Evolutionary conservation across 2,888 invertebrate species (phyloP).

Genomic region (Ischnura elegans): DNA sequence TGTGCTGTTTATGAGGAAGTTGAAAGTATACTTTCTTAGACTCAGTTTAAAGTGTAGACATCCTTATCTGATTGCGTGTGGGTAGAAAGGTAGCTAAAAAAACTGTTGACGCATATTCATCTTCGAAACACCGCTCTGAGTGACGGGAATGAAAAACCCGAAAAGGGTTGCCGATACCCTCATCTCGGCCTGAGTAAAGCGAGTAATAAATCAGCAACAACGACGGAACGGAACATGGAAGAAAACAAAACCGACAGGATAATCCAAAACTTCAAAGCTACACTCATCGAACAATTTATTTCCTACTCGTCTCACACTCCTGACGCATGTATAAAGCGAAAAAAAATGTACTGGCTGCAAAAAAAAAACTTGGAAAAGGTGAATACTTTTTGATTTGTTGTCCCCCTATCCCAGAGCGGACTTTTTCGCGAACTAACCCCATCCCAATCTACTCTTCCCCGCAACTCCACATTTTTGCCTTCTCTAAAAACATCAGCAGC

Average conservation of each 20-base stretch:
- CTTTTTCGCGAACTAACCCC: background rate
- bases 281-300: slow-evolving; percentile 39
- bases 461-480: background rate
- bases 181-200: background rate
- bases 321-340: background rate
- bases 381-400: slow-evolving; percentile 46
- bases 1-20: too few relatives aligned
- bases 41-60: too few relatives aligned
- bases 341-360: background rate
- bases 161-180: background rate
- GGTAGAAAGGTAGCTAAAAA: background rate
- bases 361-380: background rate
- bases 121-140: background rate
- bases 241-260: slow-evolving; percentile 7
- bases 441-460: background rate
- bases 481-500: background rate
- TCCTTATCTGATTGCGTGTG: too few relatives aligned
- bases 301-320: background rate
- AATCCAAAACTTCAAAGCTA: slow-evolving; percentile 38
- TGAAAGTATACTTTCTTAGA: too few relatives aligned
- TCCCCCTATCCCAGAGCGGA: background rate
- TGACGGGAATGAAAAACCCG: background rate
- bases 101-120: background rate
- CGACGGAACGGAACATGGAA: too few relatives aligned
- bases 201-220: background rate